These are phyloP conservation scores for Anolis sagrei DNA, from an alignment of 2,113 vertebrate genomes.

Conservation along the genomic window DNA sequence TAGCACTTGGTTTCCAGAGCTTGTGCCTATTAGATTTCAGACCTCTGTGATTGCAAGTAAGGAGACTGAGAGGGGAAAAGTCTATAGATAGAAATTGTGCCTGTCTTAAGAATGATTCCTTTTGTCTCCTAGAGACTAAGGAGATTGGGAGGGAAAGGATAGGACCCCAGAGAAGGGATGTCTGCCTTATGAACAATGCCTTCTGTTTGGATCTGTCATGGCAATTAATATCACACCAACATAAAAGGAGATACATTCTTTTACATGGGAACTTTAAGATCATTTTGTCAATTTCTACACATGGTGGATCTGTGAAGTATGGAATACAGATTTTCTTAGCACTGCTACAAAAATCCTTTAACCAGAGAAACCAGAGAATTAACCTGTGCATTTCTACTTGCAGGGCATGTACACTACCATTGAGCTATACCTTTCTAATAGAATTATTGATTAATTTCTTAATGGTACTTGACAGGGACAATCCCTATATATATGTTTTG, in stretches of 20 bases:
- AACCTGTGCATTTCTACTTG: not conserved
- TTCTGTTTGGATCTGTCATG: no score
- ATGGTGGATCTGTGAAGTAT: not conserved
- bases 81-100: no score
- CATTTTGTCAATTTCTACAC: not conserved
- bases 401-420: not conserved
- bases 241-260: not conserved
- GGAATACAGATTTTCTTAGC: no score
- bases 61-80: no score
- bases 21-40: no score
- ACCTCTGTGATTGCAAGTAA: no score
- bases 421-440: not conserved
- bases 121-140: no score
- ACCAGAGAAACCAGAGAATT: not conserved
- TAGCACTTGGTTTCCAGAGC: no score
- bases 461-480: not conserved
- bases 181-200: no score
- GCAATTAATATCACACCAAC: not conserved
- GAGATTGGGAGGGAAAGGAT: no score
- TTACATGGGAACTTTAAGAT: not conserved
- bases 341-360: not conserved
- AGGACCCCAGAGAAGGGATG: no score
- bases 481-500: slow-evolving; percentile 13
- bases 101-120: no score
- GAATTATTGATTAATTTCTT: not conserved